Conservation (phyloP, 2,888 invertebrate species). For the Euspilapteryx auroguttella region DNA sequence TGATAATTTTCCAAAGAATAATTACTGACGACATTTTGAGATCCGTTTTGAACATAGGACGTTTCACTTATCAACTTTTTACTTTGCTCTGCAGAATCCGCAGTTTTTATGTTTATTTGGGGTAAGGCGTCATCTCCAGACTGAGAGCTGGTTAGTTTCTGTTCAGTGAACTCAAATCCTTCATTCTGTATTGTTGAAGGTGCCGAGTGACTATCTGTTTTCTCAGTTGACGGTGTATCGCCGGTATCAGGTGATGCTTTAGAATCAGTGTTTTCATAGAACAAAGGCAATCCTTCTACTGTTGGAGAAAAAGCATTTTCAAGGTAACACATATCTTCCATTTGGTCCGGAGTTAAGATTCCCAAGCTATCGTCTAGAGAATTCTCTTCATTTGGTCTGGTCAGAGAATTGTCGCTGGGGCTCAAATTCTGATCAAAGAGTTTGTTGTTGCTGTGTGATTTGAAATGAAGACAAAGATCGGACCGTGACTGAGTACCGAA, state of each 20-base stretch:
- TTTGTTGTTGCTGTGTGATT: constrained; percentile 33
- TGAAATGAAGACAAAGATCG: constrained; percentile 44
- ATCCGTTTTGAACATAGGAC: background rate
- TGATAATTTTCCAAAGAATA: constrained; percentile 7
- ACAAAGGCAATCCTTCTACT: constrained; percentile 62
- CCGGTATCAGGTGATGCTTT: constrained; percentile 50
- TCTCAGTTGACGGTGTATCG: constrained; percentile 60
- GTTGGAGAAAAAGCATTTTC: constrained; percentile 68
- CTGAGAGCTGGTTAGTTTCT: background rate
- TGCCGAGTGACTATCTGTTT: constrained; percentile 54
- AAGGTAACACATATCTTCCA: constrained; percentile 71
- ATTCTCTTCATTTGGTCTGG: constrained; percentile 68
- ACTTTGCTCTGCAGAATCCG: background rate
- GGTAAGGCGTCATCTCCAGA: background rate
- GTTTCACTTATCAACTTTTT: background rate
- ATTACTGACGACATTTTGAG: constrained; percentile 4
- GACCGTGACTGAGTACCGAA: constrained; percentile 47
- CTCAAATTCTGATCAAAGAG: constrained; percentile 36
- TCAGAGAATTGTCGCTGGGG: constrained; percentile 48
- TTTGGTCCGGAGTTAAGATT: constrained; percentile 86
- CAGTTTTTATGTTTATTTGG: background rate
- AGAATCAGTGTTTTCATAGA: constrained; percentile 39
- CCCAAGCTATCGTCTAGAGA: constrained; percentile 86
- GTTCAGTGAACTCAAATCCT: constrained; percentile 27
- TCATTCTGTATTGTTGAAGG: constrained; percentile 54